Evolutionary conservation across 2,113 vertebrate genomes (phyloP).

Genomic region (Heterocephalus glaber): DNA sequence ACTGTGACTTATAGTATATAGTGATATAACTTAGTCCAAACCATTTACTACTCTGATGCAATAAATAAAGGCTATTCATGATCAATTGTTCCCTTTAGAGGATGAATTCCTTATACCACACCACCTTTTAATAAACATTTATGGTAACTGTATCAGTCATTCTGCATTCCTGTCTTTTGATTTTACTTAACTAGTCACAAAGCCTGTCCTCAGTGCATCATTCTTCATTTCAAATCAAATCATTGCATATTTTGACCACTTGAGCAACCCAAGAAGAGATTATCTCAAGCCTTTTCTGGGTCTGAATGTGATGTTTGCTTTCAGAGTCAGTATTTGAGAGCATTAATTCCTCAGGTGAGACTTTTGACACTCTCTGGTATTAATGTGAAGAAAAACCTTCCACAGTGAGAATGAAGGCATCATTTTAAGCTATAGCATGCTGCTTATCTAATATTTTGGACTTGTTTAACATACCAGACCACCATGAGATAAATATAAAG

Average conservation of each 20-base stretch:
- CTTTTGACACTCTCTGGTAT: neutral
- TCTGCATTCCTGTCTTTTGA: neutral
- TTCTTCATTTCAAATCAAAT: neutral
- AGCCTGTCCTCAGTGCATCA: neutral
- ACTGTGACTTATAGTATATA: neutral
- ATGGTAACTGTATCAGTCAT: neutral
- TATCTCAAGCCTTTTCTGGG: neutral
- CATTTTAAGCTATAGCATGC: neutral
- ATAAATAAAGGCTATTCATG: neutral
- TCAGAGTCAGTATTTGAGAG: neutral
- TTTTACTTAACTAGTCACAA: neutral
- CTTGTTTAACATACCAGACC: neutral
- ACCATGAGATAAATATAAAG: neutral
- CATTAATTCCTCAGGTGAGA: neutral
- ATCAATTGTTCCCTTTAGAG: neutral
- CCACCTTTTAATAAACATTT: neutral
- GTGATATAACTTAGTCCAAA: neutral
- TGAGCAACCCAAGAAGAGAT: neutral
- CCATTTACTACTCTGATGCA: neutral
- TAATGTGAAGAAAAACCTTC: neutral
- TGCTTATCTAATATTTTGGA: neutral
- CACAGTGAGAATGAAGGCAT: neutral
- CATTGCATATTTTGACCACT: neutral
- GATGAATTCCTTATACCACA: neutral
- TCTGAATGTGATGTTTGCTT: neutral